These are phyloP conservation scores for Oegoconia quadripuncta DNA, from an alignment of 2,888 invertebrate genomes.

Conservation along the genomic window DNA sequence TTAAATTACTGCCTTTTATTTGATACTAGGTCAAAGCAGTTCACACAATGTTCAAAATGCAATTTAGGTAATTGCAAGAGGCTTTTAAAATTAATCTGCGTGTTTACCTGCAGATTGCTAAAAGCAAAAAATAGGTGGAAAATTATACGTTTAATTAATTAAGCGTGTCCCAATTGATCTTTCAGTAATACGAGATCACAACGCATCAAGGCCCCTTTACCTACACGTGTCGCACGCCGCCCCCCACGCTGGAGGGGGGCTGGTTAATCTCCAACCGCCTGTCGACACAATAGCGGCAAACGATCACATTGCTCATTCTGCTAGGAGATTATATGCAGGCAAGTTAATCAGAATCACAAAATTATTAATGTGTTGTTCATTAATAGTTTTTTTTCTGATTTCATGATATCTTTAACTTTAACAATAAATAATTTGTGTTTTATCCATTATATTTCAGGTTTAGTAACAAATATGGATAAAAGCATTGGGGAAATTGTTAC, in stretches of 20 bases:
- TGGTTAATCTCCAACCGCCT: conserved; percentile 84
- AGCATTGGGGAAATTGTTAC: conserved; percentile 86
- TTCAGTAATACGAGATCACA: conserved; percentile 77
- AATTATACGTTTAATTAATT: no score
- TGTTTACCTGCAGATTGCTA: no score
- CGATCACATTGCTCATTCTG: conserved; percentile 82
- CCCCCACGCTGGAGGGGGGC: conserved; percentile 85
- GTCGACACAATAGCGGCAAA: conserved; percentile 82
- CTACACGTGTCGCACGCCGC: conserved; percentile 88
- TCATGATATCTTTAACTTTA: no score
- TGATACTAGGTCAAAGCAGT: no score
- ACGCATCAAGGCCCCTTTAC: conserved; percentile 82
- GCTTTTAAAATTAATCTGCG: no score
- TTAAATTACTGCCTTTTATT: no score
- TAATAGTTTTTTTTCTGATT: no score
- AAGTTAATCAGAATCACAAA: no score
- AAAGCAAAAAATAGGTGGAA: no score
- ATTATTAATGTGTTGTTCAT: not conserved
- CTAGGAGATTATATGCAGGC: conserved; percentile 86
- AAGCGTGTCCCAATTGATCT: no score
- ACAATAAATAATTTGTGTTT: not conserved
- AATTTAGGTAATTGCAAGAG: no score
- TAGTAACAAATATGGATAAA: conserved; percentile 87
- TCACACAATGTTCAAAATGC: no score
- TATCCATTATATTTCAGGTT: conserved; percentile 36